Conservation (phyloP, 2,797 vertebrate species). For the Odontamblyopus lacepedii region DNA sequence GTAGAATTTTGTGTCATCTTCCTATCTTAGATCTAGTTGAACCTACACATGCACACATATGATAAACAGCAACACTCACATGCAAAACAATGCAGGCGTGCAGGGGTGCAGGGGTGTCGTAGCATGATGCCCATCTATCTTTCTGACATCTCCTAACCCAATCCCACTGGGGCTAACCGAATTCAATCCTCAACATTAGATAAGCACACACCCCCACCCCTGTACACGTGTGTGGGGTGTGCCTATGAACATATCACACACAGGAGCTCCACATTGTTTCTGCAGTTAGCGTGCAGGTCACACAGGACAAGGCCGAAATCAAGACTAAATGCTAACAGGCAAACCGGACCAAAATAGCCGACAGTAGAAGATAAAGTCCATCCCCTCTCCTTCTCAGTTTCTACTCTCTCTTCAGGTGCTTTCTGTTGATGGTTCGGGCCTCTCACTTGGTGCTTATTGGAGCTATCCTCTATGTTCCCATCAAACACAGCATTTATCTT, state of each 20-base stretch:
- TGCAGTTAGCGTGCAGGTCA: conserved; percentile 72
- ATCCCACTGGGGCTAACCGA: conserved; percentile 82
- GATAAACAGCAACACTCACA: conserved; percentile 62
- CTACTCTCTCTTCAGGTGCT: conserved; percentile 37
- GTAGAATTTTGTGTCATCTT: neutral
- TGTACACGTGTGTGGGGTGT: conserved; percentile 45
- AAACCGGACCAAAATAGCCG: conserved; percentile 50
- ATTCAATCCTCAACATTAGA: conserved; percentile 86
- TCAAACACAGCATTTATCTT: conserved; percentile 78
- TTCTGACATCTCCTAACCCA: conserved; percentile 86
- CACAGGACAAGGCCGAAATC: conserved; percentile 61
- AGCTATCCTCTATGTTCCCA: conserved; percentile 75
- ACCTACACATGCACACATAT: conserved; percentile 38
- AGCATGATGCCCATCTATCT: conserved; percentile 83
- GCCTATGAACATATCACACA: conserved; percentile 57
- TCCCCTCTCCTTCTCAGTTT: conserved; percentile 11
- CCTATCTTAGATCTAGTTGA: neutral
- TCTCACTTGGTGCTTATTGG: conserved; percentile 68
- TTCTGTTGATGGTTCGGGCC: conserved; percentile 71
- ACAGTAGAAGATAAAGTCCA: conserved; percentile 37
- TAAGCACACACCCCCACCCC: conserved; percentile 74
- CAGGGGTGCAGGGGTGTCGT: conserved; percentile 51
- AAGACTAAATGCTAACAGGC: conserved; percentile 43
- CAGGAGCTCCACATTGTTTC: conserved; percentile 65
- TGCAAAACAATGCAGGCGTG: conserved; percentile 75